Evolutionary conservation across 2,888 invertebrate species (phyloP), one percentile per base, ranked within the genome.

Genomic region (Drosophila paucipuncta): DNA sequence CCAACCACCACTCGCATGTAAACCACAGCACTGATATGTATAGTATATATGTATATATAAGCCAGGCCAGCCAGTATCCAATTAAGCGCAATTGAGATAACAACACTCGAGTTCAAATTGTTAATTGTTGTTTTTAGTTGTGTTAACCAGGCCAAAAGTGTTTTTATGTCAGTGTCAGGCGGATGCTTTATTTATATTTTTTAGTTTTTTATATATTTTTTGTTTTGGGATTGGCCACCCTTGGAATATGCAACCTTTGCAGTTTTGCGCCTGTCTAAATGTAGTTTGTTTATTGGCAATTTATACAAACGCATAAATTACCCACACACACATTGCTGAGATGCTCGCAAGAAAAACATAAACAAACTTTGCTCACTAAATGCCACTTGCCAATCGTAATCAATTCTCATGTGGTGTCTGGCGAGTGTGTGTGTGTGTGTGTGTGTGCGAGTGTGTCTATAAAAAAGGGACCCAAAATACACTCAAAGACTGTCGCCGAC

Each of bases 361-460:
- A 90, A 86, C 90, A 89, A 90, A 90, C 76, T 74, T 84, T 60
- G 70, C 88, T 84, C 76, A 85, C 91, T 79, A 90, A 87, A 88
- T 91, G 87, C 91, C 87, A 89, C 88, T 88, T 91, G 88, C 87
- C 87, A 88, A 88, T 88, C 91, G 90, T 83, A 89, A 91, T 88
- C 85, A 90, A 86, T 86, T 89, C 85, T 75, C 74, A 81, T 78
- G 57, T 67, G 50, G 55, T 76, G 66, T 65, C 67, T 78, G 47
- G 30, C 35, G 35, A 55, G 66, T 67, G 37, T 67, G 28, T 11
- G 61, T 49, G 53, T 73, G 57, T 33, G 37, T 65, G 57, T 13
- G 64, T 59, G 64, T 67, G 41, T 64, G 31, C 33, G 69, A 64
- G 63, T 76, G 58, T 73, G 80, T 77, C 76, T 76, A 84, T 87